Base-by-base conservation (phyloP, 2,113 vertebrate species). In the Thalassoma bifasciatum region DNA sequence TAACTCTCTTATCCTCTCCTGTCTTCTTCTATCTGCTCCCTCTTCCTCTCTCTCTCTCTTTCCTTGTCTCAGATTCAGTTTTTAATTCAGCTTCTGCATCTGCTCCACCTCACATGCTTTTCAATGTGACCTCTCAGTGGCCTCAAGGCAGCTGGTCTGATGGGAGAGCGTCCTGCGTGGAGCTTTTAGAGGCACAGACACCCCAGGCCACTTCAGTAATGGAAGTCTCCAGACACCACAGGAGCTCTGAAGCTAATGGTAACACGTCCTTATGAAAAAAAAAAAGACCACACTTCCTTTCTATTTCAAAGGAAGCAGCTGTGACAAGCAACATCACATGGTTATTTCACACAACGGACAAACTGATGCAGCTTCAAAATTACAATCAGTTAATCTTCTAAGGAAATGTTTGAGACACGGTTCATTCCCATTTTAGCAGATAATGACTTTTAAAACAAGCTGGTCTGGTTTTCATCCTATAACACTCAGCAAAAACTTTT, bases 171-270 rank as follows among this genome's bases (percentile, higher is more conserved):
- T 86, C 78, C 72, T 57, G 82, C 58, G 47, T 13, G 53, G 73
- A 66, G 89, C 89, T 91, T 89, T 92, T 86, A 89, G 88, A 79
- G 77, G 53, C 72, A 58, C 26, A 66, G 34, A 19, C 68, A 67
- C 87, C 88, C 34, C 37, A 0, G 87, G 87, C 86, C 73, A 80
- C 65, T 66, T 49, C 44, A 54, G 79, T 92, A 89, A 91, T 89
- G 83, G 85, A 86, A 69, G 81, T 79, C 63, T 82, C 38, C 52
- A 71, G 70, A 82, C 85, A 78, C 82, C 75, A 66, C 83, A 52
- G 71, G 61, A 67, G 62, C 38, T 69, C 21, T 24, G 52, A 52
- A 52, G 47, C 60, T 78, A 80, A 85, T 83, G 57, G 56, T 51
- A 75, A 68, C 0, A 0, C 70, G 58, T 71, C 65, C 76, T 81